Evolutionary conservation across 2,113 vertebrate species (phyloP).

Genomic region (Calyptomena viridis): DNA sequence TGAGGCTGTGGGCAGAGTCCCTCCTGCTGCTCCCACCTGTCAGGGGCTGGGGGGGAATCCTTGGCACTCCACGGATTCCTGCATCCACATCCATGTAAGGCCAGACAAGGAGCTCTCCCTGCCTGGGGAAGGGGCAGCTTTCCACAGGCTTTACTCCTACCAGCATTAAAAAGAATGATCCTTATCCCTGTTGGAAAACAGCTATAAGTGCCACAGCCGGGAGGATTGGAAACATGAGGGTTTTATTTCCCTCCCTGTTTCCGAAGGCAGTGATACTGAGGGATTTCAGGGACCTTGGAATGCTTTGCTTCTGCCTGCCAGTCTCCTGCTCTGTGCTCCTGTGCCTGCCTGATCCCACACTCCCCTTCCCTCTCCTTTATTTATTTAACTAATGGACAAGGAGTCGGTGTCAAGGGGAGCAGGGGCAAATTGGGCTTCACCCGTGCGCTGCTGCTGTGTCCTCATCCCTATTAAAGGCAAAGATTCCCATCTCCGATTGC

Average conservation of each 20-base stretch:
- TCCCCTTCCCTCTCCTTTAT: not conserved
- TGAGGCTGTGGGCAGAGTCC: not conserved
- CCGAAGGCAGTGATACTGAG: rapidly evolving
- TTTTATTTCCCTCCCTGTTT: rapidly evolving
- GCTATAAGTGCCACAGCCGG: rapidly evolving
- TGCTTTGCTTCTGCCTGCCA: not conserved
- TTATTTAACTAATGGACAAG: not conserved
- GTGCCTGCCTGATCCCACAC: not conserved
- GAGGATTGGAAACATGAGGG: not conserved
- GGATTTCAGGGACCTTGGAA: not conserved
- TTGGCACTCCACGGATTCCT: rapidly evolving
- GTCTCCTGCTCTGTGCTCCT: rapidly evolving
- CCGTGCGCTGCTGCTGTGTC: not conserved
- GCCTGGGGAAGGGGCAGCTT: not conserved
- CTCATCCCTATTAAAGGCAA: slow-evolving; percentile 20
- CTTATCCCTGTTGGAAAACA: not conserved
- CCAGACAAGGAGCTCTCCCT: not conserved
- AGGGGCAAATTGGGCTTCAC: not conserved
- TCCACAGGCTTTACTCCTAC: not conserved
- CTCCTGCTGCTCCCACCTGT: not conserved
- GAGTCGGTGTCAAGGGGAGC: not conserved
- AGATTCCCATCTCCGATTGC: slow-evolving; percentile 41
- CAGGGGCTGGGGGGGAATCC: not conserved
- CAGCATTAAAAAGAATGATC: not conserved
- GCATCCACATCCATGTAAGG: not conserved